Evolutionary conservation across 2,113 vertebrate species (phyloP), one percentile per base, ranked within the genome.

Genomic region (cattle (Bos taurus)): DNA sequence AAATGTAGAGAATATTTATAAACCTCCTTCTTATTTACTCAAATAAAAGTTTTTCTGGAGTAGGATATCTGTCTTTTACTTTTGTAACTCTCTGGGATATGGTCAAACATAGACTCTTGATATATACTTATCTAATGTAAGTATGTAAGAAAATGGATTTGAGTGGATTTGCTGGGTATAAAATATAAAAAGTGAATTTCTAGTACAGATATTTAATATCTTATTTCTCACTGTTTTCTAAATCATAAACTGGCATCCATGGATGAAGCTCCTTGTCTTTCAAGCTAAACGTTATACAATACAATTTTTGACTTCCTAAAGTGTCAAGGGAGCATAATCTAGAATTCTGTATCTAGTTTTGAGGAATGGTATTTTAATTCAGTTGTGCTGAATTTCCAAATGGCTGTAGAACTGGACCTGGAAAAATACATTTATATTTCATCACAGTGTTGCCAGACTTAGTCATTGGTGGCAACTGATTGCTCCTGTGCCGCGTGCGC

Each of bases 341-440:
- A 57, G 77, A 97, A 81, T 97, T 92, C 52, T 78, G 81, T 40
- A 57, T 94, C 83, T 97, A 92, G 92, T 81, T 92, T 96, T 96
- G 74, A 97, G 94, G 94, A 92, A 95, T 60, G 21, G 43, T 33
- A 86, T 80, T 96, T 93, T 78, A 90, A 54, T 90, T 80, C 40
- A 9, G 6, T 10, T 95, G 95, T 54, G 59, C 74, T 57, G 3
- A 84, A 84, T 78, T 91, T 96, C 67, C 71, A 90, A 60, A 60
- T 82, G 88, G 43, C 67, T 88, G 23, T 97, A 64, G 93, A 88
- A 88, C 28, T 78, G 60, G n/a, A 88, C 30, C 81, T 80, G 74
- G 95, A 97, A 90, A 93, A 93, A 95, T 0, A 6, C 46, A 56
- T 93, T 93, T 95, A 9, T 46, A 56, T 80, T 94, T 52, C 62